Conservation (phyloP, 2,888 invertebrate species). For the Chalcis sispes region DNA sequence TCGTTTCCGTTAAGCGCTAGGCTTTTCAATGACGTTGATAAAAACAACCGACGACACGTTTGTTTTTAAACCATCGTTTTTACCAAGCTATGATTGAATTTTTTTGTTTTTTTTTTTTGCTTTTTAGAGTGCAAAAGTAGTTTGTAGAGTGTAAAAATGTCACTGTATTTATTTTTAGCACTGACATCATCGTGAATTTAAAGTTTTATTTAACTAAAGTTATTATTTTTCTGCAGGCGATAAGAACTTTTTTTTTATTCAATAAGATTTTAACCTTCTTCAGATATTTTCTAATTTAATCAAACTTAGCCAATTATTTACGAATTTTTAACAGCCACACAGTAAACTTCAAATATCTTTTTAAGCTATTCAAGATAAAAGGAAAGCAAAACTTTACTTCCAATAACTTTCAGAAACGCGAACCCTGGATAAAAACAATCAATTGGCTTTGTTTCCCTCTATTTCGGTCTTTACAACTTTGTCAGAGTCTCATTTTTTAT, state of each 20-base stretch:
- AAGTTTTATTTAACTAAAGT: background rate
- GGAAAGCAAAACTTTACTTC: background rate
- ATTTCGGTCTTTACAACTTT: constrained; percentile 24
- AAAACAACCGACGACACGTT: constrained; percentile 3
- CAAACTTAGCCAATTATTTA: background rate
- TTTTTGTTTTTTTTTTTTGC: background rate
- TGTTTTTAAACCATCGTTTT: background rate
- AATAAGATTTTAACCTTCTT: too few relatives aligned
- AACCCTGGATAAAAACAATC: constrained; percentile 19
- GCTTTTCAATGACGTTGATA: constrained; percentile 30
- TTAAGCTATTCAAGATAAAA: background rate
- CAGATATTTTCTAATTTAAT: too few relatives aligned
- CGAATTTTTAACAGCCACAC: background rate
- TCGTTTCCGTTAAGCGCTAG: constrained; percentile 1
- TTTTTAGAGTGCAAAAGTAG: too few relatives aligned
- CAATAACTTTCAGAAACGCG: background rate
- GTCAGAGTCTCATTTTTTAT: constrained; percentile 37
- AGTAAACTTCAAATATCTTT: background rate
- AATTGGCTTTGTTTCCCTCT: background rate
- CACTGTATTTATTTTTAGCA: too few relatives aligned
- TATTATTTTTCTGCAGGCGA: too few relatives aligned
- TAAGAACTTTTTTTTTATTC: too few relatives aligned
- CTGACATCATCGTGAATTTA: background rate
- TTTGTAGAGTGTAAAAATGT: too few relatives aligned
- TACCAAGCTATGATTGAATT: constrained; percentile 13